Evolutionary conservation across 2,797 vertebrate species (phyloP), one percentile per base, ranked within the genome.

Genomic region (Alca torda): DNA sequence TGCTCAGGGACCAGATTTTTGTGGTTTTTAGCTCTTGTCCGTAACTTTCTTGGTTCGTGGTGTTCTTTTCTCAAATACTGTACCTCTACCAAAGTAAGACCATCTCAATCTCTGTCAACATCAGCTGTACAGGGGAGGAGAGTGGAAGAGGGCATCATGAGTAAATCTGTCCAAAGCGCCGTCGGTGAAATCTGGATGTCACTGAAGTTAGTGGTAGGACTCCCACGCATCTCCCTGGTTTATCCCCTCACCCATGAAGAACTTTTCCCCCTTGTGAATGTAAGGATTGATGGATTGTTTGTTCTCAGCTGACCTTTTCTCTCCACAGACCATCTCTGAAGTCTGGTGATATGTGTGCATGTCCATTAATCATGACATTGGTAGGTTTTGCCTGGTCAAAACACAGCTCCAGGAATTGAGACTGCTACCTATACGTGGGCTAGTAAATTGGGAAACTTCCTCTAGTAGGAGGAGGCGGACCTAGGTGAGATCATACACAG

Each of bases 101-200:
- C 16, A 43, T 72, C 35, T 30, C 35, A n/a, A 4, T 54, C 50
- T 93, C 57, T 63, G 45, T 33, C 54, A 83, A 5, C 18, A 31
- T 78, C 46, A 81, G 39, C 13, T 35, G 30, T 56, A 59, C 54
- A 33, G 41, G 45, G 54, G 63, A 78, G 37, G 30, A 24, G 35
- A 53, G 50, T 25, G 6, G 20, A 23, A 35, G 5, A 35, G 13
- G 33, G 8, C 0, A 0, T 39, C 9, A 1, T 54, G 35, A 82
- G 16, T 39, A 74, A 91, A 77, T 51, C 43, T 80, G 31, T n/a
- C 41, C 17, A 33, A 82, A 43, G 43, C 39, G 48, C 20, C 1
- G 1, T 37, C 25, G 39, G 11, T 74, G 41, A 93, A 87, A 81
- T 25, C 53, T 89, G 46, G 20, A 43, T 73, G 51, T 37, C 25